Base-by-base conservation (phyloP, 2,113 vertebrate genomes). In the Helogale parvula region DNA sequence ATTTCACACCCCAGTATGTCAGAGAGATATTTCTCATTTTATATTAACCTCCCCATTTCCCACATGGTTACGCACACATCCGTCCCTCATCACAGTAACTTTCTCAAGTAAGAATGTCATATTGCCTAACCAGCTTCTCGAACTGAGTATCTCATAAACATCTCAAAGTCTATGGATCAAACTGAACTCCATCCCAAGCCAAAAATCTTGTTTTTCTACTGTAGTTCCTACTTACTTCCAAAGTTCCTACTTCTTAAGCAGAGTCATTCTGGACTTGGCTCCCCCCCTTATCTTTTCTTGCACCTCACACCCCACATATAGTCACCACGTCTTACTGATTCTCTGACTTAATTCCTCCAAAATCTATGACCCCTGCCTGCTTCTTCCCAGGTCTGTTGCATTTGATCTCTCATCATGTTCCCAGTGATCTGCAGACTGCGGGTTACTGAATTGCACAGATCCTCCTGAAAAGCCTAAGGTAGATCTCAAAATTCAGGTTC, bases 401-500 rank as follows among this genome's bases (percentile, higher is more conserved):
- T n/a, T 57, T 85, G 52, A 31, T 29, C 23, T 86, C 25, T 85
- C 23, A 65, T 35, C 3, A 50, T 52, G 45, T 87, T 96, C 66
- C 52, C 12, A 68, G 3, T 63, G 27, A 1, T 19, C 52, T 54
- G 7, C 14, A 82, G 17, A 45, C n/a, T 33, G 15, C 38, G 69
- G 7, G 29, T n/a, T 72, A 21, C 50, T 50, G 45, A 66, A 14
- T 29, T 31, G 8, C 19, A 72, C 25, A 82, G 19, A 45, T 71
- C 15, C 21, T 81, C 19, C 29, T 7, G 1, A 23, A 16, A 47
- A 52, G 60, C 16, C 52, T 87, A 85, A 15, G 27, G 63, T 60
- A 19, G 5, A 82, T 90, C 52, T 93, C 54, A 85, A 81, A n/a
- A 16, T 80, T 66, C 13, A 93, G 12, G 21, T 88, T 95, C 47